Percentiles rank a stretch among this genome's conserved stretches.
Evolutionary conservation across 2,113 vertebrate species (phyloP).

Genomic region (Trogon melanurus): DNA sequence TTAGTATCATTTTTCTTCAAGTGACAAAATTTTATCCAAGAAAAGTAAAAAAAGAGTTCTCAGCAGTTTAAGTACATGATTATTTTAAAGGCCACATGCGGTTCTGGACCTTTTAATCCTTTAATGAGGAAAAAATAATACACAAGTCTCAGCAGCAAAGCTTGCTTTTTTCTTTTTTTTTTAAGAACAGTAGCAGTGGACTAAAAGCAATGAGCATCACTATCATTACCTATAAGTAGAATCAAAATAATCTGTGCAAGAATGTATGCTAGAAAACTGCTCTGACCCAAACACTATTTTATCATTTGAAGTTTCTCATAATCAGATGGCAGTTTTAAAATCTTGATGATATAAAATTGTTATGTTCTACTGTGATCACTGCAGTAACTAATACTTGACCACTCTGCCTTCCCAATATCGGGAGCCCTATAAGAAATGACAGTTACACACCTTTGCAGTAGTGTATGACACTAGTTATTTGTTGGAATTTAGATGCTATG

Average conservation of each 20-base stretch:
- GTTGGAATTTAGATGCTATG: neutral
- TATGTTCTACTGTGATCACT: neutral
- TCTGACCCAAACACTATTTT: neutral
- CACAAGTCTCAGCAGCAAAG: neutral
- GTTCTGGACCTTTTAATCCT: neutral
- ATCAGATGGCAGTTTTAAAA: neutral
- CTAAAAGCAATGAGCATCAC: neutral
- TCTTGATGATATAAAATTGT: neutral
- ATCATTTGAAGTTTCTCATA: neutral
- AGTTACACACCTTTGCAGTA: neutral
- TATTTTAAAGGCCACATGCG: conserved; percentile 7
- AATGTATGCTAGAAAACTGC: neutral
- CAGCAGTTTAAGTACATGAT: neutral
- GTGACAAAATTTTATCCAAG: conserved; percentile 7
- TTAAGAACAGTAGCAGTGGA: neutral
- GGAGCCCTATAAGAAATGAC: neutral
- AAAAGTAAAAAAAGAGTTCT: neutral
- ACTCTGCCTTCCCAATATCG: neutral
- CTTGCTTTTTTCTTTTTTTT: neutral
- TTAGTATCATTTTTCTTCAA: conserved; percentile 2
- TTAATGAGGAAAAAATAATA: neutral
- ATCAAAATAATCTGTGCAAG: neutral
- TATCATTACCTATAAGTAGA: neutral
- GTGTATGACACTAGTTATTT: neutral
- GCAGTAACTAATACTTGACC: neutral